phyloP scores from a whole-genome alignment of 2,888 invertebrate species.

The Eupithecia exiguata region DNA sequence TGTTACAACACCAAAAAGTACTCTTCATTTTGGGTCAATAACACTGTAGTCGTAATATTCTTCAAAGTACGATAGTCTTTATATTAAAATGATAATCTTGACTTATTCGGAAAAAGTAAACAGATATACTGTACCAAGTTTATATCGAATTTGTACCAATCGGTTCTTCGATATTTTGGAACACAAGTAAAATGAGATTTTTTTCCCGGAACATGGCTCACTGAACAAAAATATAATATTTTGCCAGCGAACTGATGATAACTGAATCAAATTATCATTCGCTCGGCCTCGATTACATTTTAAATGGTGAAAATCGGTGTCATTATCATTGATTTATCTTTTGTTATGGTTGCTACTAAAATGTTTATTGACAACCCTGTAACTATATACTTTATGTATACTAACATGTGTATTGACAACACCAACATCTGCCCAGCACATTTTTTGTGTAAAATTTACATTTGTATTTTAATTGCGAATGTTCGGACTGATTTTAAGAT shows the following conservation, averaged over 20 bases:
- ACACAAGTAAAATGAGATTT: neutral
- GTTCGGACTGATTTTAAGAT: too few species aligned
- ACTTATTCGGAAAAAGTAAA: neutral
- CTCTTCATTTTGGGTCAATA: too few species aligned
- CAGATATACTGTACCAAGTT: neutral
- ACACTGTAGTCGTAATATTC: too few species aligned
- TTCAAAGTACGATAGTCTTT: too few species aligned
- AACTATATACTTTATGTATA: too few species aligned
- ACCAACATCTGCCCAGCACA: neutral
- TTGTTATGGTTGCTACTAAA: conserved; percentile 6
- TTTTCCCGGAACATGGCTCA: neutral
- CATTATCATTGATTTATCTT: conserved; percentile 21
- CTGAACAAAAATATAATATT: conserved; percentile 11
- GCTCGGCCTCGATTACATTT: conserved; percentile 52
- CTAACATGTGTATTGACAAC: conserved; percentile 4
- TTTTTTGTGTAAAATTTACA: too few species aligned
- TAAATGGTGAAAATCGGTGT: conserved; percentile 50
- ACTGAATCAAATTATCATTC: conserved; percentile 37
- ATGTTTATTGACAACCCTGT: conserved; percentile 9
- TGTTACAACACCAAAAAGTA: too few species aligned
- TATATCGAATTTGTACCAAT: conserved; percentile 1
- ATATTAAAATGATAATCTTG: neutral
- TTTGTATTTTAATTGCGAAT: too few species aligned
- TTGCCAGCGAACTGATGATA: conserved; percentile 25
- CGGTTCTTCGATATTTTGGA: neutral